Evolutionary conservation across 2,888 invertebrate genomes (phyloP).

Genomic region (Tetragonula carbonaria): DNA sequence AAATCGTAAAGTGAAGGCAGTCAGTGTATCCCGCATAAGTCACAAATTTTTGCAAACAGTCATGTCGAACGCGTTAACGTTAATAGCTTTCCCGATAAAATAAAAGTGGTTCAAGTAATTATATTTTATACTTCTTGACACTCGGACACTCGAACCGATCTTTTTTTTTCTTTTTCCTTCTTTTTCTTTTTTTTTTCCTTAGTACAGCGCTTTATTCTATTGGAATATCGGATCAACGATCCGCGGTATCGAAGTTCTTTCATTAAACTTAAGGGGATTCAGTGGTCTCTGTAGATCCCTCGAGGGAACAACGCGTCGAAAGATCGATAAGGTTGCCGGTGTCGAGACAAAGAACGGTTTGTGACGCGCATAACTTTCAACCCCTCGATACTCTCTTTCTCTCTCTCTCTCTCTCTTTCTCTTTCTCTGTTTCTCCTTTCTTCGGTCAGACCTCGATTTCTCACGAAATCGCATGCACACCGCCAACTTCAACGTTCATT

Average conservation of each 20-base stretch:
- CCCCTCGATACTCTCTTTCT: not conserved
- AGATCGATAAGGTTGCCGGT: slow-evolving; percentile 21
- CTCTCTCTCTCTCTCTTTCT: too few species aligned
- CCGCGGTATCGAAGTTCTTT: slow-evolving; percentile 58
- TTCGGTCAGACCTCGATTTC: slow-evolving; percentile 25
- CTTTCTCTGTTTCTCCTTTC: not conserved
- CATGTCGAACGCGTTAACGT: not conserved
- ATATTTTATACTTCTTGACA: not conserved
- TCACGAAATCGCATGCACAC: slow-evolving; percentile 32
- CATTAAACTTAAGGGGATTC: slow-evolving; percentile 56
- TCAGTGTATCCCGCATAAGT: not conserved
- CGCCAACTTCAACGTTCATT: not conserved
- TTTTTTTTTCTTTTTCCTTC: not conserved
- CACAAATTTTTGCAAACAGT: not conserved
- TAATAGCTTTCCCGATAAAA: not conserved
- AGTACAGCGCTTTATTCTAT: not conserved
- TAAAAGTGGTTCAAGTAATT: not conserved
- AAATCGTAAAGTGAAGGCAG: not conserved
- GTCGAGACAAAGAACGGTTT: slow-evolving; percentile 36
- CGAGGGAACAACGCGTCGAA: slow-evolving; percentile 23
- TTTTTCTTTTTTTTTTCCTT: not conserved
- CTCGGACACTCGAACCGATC: not conserved
- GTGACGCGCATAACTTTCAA: slow-evolving; percentile 16
- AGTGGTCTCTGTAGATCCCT: slow-evolving; percentile 14
- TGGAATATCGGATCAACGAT: slow-evolving; percentile 30